A percentile compares a stretch with the other conserved stretches of the same genome.
Conservation (phyloP, 1,140 invertebrate species). For the Formica selysi region DNA sequence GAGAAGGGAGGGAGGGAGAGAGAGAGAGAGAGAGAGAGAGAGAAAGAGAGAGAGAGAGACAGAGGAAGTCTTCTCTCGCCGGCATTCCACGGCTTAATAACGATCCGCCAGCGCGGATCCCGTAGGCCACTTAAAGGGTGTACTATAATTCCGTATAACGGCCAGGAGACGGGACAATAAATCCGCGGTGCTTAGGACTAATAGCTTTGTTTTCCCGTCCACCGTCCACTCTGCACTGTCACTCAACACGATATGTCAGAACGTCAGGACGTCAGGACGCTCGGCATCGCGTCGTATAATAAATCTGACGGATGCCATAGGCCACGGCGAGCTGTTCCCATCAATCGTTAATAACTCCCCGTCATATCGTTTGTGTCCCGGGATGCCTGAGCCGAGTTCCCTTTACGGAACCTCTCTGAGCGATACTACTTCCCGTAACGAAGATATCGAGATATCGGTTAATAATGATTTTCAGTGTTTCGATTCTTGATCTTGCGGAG, state of each 20-base stretch:
- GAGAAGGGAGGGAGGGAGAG: conserved; percentile 4
- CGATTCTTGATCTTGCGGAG: conserved; percentile 1
- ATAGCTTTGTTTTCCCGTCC: conserved; percentile 69
- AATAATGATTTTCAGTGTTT: neutral
- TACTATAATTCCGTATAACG: conserved; percentile 70
- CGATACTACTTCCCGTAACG: conserved; percentile 17
- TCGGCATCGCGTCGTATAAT: conserved; percentile 8
- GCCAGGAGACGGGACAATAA: conserved; percentile 69
- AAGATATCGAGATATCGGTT: conserved; percentile 31
- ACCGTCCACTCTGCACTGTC: conserved; percentile 45
- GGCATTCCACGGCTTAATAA: conserved; percentile 65
- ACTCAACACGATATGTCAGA: neutral
- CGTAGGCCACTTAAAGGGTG: conserved; percentile 65
- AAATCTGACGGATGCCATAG: conserved; percentile 35
- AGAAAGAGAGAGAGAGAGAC: neutral
- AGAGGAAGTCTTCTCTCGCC: conserved; percentile 2
- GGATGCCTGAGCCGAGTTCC: conserved; percentile 13
- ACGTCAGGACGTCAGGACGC: conserved; percentile 26
- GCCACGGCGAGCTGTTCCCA: conserved; percentile 47
- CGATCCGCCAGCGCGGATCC: conserved; percentile 57
- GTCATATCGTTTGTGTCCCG: conserved; percentile 43
- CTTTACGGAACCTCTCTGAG: neutral
- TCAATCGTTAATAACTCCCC: conserved; percentile 54
- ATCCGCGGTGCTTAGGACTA: conserved; percentile 71
- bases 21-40: conserved; percentile 14